Evolutionary conservation across 1,140 invertebrate species (phyloP).

Genomic region (Drosophila miranda): DNA sequence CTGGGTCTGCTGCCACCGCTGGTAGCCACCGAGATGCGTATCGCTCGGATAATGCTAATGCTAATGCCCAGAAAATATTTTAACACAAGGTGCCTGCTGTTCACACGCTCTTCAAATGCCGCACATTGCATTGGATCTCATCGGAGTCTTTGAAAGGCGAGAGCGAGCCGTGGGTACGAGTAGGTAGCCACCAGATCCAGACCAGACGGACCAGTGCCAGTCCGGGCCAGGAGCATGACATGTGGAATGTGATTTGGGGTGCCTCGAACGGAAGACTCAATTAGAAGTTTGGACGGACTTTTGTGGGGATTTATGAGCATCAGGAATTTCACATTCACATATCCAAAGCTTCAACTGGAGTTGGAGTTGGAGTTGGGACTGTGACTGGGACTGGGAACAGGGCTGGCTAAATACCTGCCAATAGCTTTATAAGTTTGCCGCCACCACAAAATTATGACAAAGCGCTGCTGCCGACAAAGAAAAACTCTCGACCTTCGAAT

Average conservation of each 20-base stretch:
- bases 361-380: too few species aligned
- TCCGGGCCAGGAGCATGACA: conserved; percentile 59
- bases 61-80: conserved; percentile 41
- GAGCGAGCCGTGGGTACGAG: conserved; percentile 11
- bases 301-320: conserved; percentile 71
- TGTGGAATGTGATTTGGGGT: conserved; percentile 61
- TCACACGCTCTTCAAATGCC: conserved; percentile 71
- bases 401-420: conserved; percentile 71
- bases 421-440: conserved; percentile 71
- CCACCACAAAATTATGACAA: conserved; percentile 69
- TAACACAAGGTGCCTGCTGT: conserved; percentile 69
- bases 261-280: conserved; percentile 71
- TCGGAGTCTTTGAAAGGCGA: conserved; percentile 41
- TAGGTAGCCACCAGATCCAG: conserved; percentile 14
- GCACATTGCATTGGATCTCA: conserved; percentile 11
- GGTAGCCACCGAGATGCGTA: conserved; percentile 59
- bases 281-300: conserved; percentile 57
- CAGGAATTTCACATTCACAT: conserved; percentile 68
- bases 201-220: conserved; percentile 4
- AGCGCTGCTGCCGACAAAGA: conserved; percentile 28
- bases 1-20: not conserved
- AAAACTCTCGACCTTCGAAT: conserved; percentile 69
- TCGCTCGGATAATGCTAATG: conserved; percentile 49
- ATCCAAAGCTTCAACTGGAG: not conserved
- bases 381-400: too few species aligned